Evolutionary conservation across 1,140 invertebrate species (phyloP).

Genomic region (Sitodiplosis mosellana): DNA sequence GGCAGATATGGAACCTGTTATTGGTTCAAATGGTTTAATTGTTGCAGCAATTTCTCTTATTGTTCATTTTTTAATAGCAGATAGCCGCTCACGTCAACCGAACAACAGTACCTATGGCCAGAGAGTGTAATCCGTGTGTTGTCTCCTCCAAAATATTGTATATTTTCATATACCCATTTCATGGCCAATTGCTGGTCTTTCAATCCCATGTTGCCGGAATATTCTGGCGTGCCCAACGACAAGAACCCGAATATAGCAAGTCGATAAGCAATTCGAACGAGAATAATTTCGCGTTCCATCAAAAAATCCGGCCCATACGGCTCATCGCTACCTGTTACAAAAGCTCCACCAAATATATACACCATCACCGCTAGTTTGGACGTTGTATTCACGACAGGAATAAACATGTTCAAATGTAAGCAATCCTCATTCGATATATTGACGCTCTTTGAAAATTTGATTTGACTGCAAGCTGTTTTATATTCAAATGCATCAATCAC

Average conservation of each 20-base stretch:
- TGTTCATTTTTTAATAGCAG: no score
- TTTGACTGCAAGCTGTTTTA: no score
- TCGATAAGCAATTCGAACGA: slow-evolving; percentile 42
- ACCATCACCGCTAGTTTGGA: slow-evolving; percentile 38
- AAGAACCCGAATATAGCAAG: slow-evolving; percentile 51
- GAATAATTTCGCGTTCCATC: slow-evolving; percentile 38
- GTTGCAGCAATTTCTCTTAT: no score
- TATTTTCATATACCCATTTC: slow-evolving; percentile 53
- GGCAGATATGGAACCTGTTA: no score
- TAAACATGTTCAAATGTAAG: no score
- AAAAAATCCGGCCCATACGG: slow-evolving; percentile 38
- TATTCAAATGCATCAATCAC: no score
- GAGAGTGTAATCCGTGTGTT: slow-evolving; percentile 43
- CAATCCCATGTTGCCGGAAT: slow-evolving; percentile 47
- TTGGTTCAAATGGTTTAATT: no score
- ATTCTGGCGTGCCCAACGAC: slow-evolving; percentile 34
- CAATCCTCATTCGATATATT: no score
- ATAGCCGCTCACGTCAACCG: no score
- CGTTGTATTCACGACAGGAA: no score
- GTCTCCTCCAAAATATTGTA: slow-evolving; percentile 54
- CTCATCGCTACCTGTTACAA: slow-evolving; percentile 28
- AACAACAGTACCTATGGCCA: slow-evolving; percentile 46
- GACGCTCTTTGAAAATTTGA: no score
- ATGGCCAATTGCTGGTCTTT: slow-evolving; percentile 53
- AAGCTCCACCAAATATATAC: slow-evolving; percentile 44